A percentile compares a stretch with the other conserved stretches of the same genome.
These are phyloP conservation scores for Hemicentrotus pulcherrimus DNA, from an alignment of 35 echinoderm and acorn worm genomes.

Conservation along the genomic window DNA sequence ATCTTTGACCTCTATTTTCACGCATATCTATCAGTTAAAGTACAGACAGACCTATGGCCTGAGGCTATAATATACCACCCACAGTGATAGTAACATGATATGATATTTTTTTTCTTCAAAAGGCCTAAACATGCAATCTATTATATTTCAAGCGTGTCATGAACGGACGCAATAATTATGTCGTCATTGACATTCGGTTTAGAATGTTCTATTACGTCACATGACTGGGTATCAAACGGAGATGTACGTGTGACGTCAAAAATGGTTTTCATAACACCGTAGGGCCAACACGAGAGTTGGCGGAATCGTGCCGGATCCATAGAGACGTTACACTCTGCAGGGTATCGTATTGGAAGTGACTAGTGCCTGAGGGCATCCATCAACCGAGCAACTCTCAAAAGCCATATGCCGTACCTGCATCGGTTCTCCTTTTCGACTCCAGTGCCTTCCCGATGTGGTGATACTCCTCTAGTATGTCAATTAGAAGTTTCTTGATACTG, in stretches of 20 bases:
- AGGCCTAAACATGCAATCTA: not conserved
- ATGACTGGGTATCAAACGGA: not conserved
- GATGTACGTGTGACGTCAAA: constrained; percentile 11
- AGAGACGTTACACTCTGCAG: constrained; percentile 8
- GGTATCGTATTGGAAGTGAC: constrained; percentile 26
- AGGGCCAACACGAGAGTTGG: not conserved
- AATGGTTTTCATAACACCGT: not conserved
- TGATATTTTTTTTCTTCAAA: not conserved
- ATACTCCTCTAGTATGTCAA: not conserved
- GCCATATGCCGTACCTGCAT: not conserved
- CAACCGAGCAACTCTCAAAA: not conserved
- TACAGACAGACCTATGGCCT: not conserved
- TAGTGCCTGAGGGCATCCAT: not conserved
- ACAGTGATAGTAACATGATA: not conserved
- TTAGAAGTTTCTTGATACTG: not conserved
- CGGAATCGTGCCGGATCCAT: not conserved
- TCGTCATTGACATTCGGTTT: too few species aligned
- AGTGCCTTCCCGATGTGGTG: not conserved
- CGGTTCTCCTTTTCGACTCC: not conserved
- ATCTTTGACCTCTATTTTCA: constrained; percentile 4
- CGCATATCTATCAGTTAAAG: not conserved
- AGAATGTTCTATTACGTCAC: not conserved
- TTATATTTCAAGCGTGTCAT: too few species aligned
- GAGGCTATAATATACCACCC: not conserved
- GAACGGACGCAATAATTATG: too few species aligned